A percentile compares a stretch with the other conserved stretches of the same genome.
phyloP scores from a whole-genome alignment of 1,140 invertebrate genomes.

The Drosophila bocki region DNA sequence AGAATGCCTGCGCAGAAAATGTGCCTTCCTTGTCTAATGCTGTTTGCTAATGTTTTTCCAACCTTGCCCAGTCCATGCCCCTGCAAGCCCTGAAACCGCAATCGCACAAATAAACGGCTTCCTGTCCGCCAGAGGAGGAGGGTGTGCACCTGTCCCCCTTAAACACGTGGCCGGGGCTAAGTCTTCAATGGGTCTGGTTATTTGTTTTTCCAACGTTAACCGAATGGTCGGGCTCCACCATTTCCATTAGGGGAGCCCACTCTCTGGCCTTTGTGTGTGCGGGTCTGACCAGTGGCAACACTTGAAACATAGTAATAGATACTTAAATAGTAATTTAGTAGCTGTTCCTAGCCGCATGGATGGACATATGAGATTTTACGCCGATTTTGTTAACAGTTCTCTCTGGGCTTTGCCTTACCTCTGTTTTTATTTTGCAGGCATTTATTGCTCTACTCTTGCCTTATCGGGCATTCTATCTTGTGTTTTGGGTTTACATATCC shows the following conservation, averaged over 20 bases:
- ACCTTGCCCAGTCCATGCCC: constrained; percentile 4
- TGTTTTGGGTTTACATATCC: constrained; percentile 51
- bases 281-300: constrained; percentile 44
- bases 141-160: constrained; percentile 33
- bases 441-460: constrained; percentile 67
- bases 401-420: constrained; percentile 1
- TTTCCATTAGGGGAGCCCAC: constrained; percentile 56
- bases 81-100: constrained; percentile 16
- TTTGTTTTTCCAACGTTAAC: constrained; percentile 65
- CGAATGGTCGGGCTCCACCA: constrained; percentile 30
- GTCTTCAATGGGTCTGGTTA: constrained; percentile 47
- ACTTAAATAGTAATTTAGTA: constrained; percentile 81
- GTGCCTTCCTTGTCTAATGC: constrained; percentile 39
- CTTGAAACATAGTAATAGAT: constrained; percentile 77
- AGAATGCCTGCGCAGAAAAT: constrained; percentile 64
- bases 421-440: constrained; percentile 25
- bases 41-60: constrained; percentile 71
- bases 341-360: constrained; percentile 76
- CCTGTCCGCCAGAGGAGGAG: constrained; percentile 9
- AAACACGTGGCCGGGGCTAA: constrained; percentile 17
- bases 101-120: constrained; percentile 25
- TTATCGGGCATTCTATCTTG: constrained; percentile 72
- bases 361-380: constrained; percentile 81
- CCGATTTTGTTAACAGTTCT: constrained; percentile 63
- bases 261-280: background rate